These are phyloP conservation scores for Eulithis prunata DNA, from an alignment of 2,888 invertebrate genomes.

Conservation along the genomic window DNA sequence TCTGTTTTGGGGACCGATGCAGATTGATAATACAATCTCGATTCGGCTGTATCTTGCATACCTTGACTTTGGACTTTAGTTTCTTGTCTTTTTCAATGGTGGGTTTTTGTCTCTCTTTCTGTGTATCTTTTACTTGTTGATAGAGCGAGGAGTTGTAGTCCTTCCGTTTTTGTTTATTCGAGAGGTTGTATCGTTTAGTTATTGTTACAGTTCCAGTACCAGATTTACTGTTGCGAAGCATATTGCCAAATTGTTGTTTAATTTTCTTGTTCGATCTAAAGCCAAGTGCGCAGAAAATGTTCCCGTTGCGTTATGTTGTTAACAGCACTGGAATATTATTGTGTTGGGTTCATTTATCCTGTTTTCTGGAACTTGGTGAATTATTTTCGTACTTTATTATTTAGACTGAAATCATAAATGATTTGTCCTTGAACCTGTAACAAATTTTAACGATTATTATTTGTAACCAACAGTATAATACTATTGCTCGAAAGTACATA, in stretches of 20 bases:
- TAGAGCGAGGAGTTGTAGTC: constrained; percentile 1
- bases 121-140: neutral
- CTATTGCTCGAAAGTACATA: too few species aligned
- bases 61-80: neutral
- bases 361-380: neutral
- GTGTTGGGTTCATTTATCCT: neutral
- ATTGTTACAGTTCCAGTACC: constrained; percentile 2
- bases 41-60: neutral
- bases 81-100: neutral
- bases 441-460: neutral
- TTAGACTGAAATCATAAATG: constrained; percentile 2
- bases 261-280: constrained; percentile 25
- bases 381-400: constrained; percentile 1
- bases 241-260: neutral
- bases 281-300: neutral
- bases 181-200: constrained; percentile 9
- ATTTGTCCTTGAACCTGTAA: constrained; percentile 12
- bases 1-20: constrained; percentile 6
- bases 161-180: constrained; percentile 1
- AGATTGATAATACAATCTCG: constrained; percentile 3
- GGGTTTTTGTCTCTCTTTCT: neutral
- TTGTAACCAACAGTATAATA: neutral
- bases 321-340: neutral
- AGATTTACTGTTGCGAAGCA: constrained; percentile 9
- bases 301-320: neutral